Evolutionary conservation across 2,888 invertebrate species (phyloP), one percentile per base, ranked within the genome.

Genomic region (Adelphocoris suturalis): DNA sequence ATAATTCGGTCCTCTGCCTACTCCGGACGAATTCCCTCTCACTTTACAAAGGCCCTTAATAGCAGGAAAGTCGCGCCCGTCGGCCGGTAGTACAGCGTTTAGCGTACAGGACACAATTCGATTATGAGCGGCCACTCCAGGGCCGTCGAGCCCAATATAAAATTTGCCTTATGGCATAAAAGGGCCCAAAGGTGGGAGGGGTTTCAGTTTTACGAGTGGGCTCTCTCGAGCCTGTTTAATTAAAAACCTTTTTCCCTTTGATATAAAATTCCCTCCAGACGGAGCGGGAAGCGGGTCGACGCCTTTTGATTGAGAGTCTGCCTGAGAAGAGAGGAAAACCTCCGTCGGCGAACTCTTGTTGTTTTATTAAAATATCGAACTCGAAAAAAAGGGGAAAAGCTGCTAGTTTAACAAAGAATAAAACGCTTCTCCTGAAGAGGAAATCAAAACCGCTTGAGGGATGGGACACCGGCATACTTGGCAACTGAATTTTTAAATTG

Each of bases 191-290:
- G 68, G 68, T 47, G 46, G 78, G 16, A 12, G 47, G 37, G 78
- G 68, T 12, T 23, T 23, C 78, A 52, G 82, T 82, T 82, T 82
- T 23, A 82, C 47, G 82, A 82, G 16, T 19, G 68, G 68, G 46
- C 46, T 19, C 46, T 47, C 46, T 16, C 78, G 19, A 19, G 57
- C 48, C 86, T 55, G 75, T 86, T 86, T 86, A 86, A 86, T 86
- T 86, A 86, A 86, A 78, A 86, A 86, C 86, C 46, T 86, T 75
- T 61, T 75, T 75, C 85, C 57, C 86, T 86, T 86, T 86, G 86
- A 86, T 86, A 86, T 86, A 75, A 46, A 86, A 86, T 75, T 86
- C 86, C 48, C 86, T 61, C 75, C 46, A 68, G 75, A 48, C 46
- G 47, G 37, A 78, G 46, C 46, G 16, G 78, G 37, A 78, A 27